These are phyloP conservation scores for Eupleurogrammus muticus DNA, from an alignment of 2,797 vertebrate genomes.

Conservation along the genomic window DNA sequence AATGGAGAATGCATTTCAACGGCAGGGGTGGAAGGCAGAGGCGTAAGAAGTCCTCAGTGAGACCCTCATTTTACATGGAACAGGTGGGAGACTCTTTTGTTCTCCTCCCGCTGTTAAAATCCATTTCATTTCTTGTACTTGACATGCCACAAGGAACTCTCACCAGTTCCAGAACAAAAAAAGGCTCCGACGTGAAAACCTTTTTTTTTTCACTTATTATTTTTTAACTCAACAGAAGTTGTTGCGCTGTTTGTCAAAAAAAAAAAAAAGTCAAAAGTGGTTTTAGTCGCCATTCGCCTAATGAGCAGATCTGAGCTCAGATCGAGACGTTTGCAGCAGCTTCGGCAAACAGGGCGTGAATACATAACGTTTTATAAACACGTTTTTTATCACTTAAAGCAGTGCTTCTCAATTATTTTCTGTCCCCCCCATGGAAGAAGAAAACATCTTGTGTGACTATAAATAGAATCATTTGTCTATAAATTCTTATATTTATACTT, in stretches of 20 bases:
- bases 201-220: no score
- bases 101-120: conserved; percentile 87
- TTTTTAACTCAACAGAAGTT: conserved; percentile 69
- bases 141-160: conserved; percentile 82
- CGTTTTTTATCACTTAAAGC: conserved; percentile 10
- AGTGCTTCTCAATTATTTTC: no score
- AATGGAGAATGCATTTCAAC: conserved; percentile 87
- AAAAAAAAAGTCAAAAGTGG: conserved; percentile 71
- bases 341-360: conserved; percentile 15
- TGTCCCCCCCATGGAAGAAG: no score
- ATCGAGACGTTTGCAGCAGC: conserved; percentile 55
- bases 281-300: conserved; percentile 69
- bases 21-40: conserved; percentile 83
- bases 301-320: conserved; percentile 68
- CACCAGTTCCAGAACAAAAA: conserved; percentile 60
- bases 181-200: conserved; percentile 68
- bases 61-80: conserved; percentile 87
- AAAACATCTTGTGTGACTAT: no score
- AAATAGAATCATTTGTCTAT: no score
- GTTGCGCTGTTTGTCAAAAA: conserved; percentile 67
- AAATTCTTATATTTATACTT: no score
- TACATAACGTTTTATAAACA: conserved; percentile 18
- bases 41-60: conserved; percentile 83
- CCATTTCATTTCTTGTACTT: conserved; percentile 86
- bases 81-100: conserved; percentile 88